These are phyloP conservation scores for Periphyllus acericola DNA, from an alignment of 2,888 invertebrate species.

Conservation along the genomic window DNA sequence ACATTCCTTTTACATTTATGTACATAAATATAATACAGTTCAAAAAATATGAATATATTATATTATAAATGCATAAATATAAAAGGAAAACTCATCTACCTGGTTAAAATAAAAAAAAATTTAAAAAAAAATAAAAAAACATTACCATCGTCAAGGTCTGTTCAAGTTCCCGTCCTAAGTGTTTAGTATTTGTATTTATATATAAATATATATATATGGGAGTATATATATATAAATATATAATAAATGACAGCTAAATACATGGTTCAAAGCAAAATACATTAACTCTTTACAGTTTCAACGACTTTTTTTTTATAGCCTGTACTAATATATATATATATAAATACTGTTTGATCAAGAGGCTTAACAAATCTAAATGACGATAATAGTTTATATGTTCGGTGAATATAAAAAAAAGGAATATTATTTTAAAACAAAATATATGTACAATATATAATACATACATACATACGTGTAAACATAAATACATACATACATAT, in stretches of 20 bases:
- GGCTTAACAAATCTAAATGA: constrained; percentile 59
- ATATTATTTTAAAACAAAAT: constrained; percentile 45
- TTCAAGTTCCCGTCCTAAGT: constrained; percentile 49
- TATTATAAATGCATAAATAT: background rate
- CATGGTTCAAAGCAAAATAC: constrained; percentile 61
- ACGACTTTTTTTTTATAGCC: constrained; percentile 30
- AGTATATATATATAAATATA: constrained; percentile 22
- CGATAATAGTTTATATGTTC: constrained; percentile 35
- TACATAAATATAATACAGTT: background rate
- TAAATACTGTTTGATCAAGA: constrained; percentile 50
- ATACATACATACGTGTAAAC: background rate
- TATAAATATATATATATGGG: constrained; percentile 29
- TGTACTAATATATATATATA: constrained; percentile 22
- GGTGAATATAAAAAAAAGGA: constrained; percentile 40
- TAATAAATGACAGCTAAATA: constrained; percentile 56
- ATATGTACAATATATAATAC: background rate
- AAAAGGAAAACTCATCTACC: constrained; percentile 32
- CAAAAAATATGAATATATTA: background rate
- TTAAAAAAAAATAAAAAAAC: constrained; percentile 1
- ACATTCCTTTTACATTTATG: background rate
- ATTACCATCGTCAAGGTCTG: constrained; percentile 51
- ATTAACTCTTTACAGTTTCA: constrained; percentile 55
- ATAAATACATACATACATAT: background rate
- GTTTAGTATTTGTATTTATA: constrained; percentile 50
- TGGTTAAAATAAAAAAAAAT: constrained; percentile 17